Evolutionary conservation across 2,888 invertebrate species (phyloP), one percentile per base, ranked within the genome.

Genomic region (Elegia similella): DNA sequence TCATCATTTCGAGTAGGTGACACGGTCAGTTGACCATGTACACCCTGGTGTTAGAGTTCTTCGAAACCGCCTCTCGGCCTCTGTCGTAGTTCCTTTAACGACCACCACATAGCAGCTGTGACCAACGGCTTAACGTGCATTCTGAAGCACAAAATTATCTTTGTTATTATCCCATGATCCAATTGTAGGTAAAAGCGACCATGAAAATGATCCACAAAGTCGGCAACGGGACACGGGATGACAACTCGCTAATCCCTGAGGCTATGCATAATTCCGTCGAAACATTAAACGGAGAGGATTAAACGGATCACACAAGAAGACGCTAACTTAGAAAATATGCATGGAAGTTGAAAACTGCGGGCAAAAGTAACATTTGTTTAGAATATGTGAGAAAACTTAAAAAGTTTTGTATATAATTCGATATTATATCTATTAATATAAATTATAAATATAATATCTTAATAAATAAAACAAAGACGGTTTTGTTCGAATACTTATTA

Each of bases 251-350:
- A 87, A 88, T 86, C 88, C 84, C 80, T 61, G 57, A 75, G 84
- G 86, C 83, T 85, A 80, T 84, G 87, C 84, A 88, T 88, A 88
- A 88, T 87, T 82, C 84, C 82, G 71, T 79, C 75, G 76, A 83
- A 84, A 84, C 86, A 85, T 84, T 86, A 83, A 86, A 80, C 82
- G 82, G 70, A 72, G 68, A 63, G 84, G 88, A 84, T 88, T 89
- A 88, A 72, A 76, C 78, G 84, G 84, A 83, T 86, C 84, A 82
- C 77, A 81, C 82, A 80, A 74, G 76, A 72, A 78, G 78, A n/a
- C n/a, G n/a, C n/a, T 73, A 73, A 82, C 79, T 82, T 75, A 60
- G 65, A 64, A 72, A 73, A 59, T 60, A 60, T 58, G 60, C 60
- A 57, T 60, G 58, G 38, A 57, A 60, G 52, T 57, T 58, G 42